Conservation (phyloP, 2,797 vertebrate species). For the Acestrorhynchus altus region DNA sequence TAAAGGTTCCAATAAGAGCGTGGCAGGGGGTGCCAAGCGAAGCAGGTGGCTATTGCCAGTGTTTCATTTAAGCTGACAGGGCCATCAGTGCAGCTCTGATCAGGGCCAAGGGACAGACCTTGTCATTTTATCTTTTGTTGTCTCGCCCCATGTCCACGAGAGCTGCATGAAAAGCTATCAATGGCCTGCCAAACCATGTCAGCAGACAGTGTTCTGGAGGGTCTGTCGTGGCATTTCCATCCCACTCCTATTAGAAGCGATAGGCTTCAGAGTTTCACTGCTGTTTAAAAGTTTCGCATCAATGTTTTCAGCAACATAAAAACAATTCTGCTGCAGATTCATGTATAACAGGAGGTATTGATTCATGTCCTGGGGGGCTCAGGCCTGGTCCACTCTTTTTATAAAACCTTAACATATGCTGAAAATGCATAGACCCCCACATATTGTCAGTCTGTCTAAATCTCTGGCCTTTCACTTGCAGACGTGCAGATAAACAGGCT, state of each 20-base stretch:
- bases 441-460: background rate
- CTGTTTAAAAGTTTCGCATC: background rate
- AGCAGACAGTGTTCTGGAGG: background rate
- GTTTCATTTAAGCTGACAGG: conserved; percentile 40
- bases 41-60: conserved; percentile 22
- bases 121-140: conserved; percentile 34
- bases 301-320: no score
- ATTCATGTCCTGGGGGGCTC: no score
- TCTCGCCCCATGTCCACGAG: background rate
- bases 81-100: conserved; percentile 37
- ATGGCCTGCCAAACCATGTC: background rate
- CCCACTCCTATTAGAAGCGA: background rate
- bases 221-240: background rate
- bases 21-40: conserved; percentile 8
- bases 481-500: no score
- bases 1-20: conserved; percentile 27
- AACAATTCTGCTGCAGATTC: no score
- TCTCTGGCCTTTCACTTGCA: no score
- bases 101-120: conserved; percentile 12
- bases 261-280: background rate
- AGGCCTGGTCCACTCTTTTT: no score
- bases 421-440: background rate
- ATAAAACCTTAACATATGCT: background rate
- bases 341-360: no score
- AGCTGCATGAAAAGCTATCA: conserved; percentile 18